Evolutionary conservation across 2,113 vertebrate species (phyloP).

Genomic region (Thamnaconus septentrionalis): DNA sequence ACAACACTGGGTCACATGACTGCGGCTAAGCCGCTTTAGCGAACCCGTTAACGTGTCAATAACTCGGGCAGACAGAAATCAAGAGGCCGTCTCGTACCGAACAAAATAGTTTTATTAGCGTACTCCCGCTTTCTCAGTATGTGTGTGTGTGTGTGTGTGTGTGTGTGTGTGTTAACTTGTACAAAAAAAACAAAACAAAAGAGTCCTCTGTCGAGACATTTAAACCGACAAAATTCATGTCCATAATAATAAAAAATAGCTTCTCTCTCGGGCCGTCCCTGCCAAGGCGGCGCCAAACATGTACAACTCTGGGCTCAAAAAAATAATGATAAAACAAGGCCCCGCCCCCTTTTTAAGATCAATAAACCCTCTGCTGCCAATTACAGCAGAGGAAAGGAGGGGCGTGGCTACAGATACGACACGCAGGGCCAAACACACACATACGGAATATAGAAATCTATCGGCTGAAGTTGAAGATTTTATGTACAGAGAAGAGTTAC

Average conservation of each 20-base stretch:
- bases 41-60: no score
- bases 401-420: constrained; percentile 46
- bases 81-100: constrained; percentile 20
- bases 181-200: not conserved
- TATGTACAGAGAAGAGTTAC: constrained; percentile 11
- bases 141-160: constrained; percentile 53
- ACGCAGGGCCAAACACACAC: not conserved
- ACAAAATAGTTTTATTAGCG: constrained; percentile 69
- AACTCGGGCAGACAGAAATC: not conserved
- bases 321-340: constrained; percentile 63
- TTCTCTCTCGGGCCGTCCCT: constrained; percentile 62
- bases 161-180: no score
- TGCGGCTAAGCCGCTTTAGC: no score
- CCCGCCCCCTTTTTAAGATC: constrained; percentile 62
- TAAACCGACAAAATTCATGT: constrained; percentile 53
- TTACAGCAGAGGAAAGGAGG: constrained; percentile 40
- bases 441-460: constrained; percentile 52
- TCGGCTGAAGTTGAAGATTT: constrained; percentile 14
- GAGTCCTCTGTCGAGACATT: constrained; percentile 59
- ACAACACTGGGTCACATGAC: no score
- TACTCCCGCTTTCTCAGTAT: constrained; percentile 15
- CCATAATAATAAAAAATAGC: constrained; percentile 74
- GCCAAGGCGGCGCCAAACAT: constrained; percentile 59
- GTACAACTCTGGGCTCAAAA: constrained; percentile 59
- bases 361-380: constrained; percentile 68